phyloP scores from a whole-genome alignment of 2,888 invertebrate species.

The Sesamia inferens region DNA sequence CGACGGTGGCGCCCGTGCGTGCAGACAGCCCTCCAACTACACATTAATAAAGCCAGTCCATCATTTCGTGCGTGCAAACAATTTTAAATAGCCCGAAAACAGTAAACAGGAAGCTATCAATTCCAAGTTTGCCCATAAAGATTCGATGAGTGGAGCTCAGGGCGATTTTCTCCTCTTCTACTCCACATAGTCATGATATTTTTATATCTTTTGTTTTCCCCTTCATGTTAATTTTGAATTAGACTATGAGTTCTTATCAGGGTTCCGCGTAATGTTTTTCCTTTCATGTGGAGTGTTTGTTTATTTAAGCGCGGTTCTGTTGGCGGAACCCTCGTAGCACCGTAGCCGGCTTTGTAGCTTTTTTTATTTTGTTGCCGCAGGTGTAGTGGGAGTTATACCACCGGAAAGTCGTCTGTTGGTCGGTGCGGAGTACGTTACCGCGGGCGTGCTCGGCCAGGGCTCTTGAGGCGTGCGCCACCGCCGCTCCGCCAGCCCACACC shows the following conservation, averaged over 20 bases:
- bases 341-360: slow-evolving; percentile 87
- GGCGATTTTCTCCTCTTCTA: slow-evolving; percentile 76
- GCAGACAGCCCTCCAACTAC: slow-evolving; percentile 79
- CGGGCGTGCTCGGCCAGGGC: slow-evolving; percentile 88
- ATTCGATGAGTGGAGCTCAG: slow-evolving; percentile 80
- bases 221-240: slow-evolving; percentile 76
- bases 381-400: slow-evolving; percentile 91
- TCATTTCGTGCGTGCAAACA: slow-evolving; percentile 85
- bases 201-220: slow-evolving; percentile 76
- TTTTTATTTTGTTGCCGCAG: slow-evolving; percentile 90
- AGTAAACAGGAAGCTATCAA: slow-evolving; percentile 86
- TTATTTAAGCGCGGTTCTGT: slow-evolving; percentile 79
- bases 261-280: slow-evolving; percentile 69
- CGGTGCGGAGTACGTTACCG: slow-evolving; percentile 91
- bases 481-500: slow-evolving; percentile 70
- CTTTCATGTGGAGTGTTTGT: slow-evolving; percentile 76
- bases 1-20: slow-evolving; percentile 83
- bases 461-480: slow-evolving; percentile 80
- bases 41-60: slow-evolving; percentile 78
- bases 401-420: slow-evolving; percentile 91
- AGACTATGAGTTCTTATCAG: slow-evolving; percentile 67
- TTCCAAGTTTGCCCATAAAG: slow-evolving; percentile 86
- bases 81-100: slow-evolving; percentile 83
- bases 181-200: slow-evolving; percentile 75
- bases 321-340: slow-evolving; percentile 77